phyloP scores from a whole-genome alignment of 2,113 vertebrate species.

The Micronisus gabar region DNA sequence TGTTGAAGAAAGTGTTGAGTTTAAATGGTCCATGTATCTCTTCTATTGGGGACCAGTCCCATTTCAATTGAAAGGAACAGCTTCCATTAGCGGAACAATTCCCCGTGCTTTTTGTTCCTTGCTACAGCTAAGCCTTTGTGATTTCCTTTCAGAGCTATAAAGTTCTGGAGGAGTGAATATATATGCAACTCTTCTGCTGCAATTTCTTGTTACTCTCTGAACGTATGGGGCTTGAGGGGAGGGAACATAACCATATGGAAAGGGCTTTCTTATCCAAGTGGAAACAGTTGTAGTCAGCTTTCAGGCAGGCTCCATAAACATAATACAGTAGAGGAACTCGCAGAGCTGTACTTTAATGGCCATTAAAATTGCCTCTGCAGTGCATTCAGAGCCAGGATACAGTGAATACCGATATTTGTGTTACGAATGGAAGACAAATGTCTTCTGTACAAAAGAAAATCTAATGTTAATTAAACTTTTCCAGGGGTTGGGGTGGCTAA shows the following conservation, averaged over 20 bases:
- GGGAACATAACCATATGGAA: not conserved
- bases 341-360: not conserved
- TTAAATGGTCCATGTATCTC: not conserved
- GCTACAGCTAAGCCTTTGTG: not conserved
- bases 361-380: conserved; percentile 24
- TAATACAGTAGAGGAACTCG: not conserved
- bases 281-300: conserved; percentile 15
- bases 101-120: not conserved
- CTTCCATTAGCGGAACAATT: not conserved
- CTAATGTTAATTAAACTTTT: conserved; percentile 62
- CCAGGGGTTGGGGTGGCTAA: not conserved
- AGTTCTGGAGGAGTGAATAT: not conserved
- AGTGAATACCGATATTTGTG: not conserved
- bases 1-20: not conserved
- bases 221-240: not conserved
- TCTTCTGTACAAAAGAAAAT: conserved; percentile 33
- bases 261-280: not conserved
- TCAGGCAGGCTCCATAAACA: not conserved
- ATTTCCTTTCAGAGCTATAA: not conserved
- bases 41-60: not conserved
- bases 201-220: not conserved
- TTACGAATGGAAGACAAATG: conserved; percentile 22
- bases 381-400: not conserved
- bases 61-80: not conserved
- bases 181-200: not conserved